Evolutionary conservation across 1,140 invertebrate species (phyloP).

Genomic region (Drosophila tropicalis): DNA sequence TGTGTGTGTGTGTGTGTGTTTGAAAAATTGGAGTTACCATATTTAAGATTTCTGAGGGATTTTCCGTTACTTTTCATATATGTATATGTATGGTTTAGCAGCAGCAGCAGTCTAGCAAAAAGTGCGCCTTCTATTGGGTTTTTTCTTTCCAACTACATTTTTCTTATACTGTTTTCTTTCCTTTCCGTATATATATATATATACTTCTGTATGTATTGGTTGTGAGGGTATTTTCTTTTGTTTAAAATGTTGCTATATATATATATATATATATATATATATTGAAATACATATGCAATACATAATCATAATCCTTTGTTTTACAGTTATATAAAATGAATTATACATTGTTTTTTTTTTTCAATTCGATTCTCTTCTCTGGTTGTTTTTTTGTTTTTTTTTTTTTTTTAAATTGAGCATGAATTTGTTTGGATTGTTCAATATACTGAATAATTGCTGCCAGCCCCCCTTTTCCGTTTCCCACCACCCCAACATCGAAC

Average conservation of each 20-base stretch:
- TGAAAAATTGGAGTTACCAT: conserved; percentile 9
- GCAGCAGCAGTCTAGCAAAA: conserved; percentile 51
- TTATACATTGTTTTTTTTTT: conserved; percentile 55
- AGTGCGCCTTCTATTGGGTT: conserved; percentile 41
- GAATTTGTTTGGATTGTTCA: conserved; percentile 17
- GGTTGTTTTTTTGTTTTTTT: not conserved
- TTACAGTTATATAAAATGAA: conserved; percentile 74
- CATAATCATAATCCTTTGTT: conserved; percentile 65
- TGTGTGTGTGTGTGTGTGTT: conserved; percentile 18
- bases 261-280: conserved; percentile 40
- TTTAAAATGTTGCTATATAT: conserved; percentile 5
- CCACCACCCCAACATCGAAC: too few species aligned
- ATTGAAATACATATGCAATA: conserved; percentile 58
- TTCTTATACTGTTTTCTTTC: conserved; percentile 40
- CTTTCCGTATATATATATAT: conserved; percentile 36
- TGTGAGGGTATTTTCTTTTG: not conserved
- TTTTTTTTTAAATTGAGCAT: conserved; percentile 41
- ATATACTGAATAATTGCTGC: conserved; percentile 31
- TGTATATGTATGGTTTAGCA: conserved; percentile 34
- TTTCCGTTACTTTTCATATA: conserved; percentile 22
- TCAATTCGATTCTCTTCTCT: not conserved
- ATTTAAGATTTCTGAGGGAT: conserved; percentile 6
- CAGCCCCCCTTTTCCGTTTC: conserved; percentile 2
- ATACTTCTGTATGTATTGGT: conserved; percentile 5
- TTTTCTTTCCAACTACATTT: conserved; percentile 32